Evolutionary conservation across 2,113 vertebrate species (phyloP), one percentile per base, ranked within the genome.

Genomic region (Thermophis baileyi): DNA sequence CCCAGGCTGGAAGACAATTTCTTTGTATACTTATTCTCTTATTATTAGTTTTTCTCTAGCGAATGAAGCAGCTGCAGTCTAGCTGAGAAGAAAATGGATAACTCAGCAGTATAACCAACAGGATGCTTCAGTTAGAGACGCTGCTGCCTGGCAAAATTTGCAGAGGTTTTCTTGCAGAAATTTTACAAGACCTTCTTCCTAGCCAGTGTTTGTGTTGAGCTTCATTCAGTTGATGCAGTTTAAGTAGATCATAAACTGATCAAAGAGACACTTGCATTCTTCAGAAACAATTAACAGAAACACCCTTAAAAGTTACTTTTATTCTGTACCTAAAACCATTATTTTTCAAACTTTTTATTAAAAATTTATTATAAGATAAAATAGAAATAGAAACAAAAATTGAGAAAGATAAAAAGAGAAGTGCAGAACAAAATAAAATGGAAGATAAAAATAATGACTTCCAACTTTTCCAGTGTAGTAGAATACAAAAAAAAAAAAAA

Each of bases 71-170:
- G 93, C 95, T 93, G 92, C 93, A 50, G 25, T 87, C 69, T 92
- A 35, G 69, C 94, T 93, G 95, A 54, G 93, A 95, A 92, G 91
- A 87, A 94, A 95, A 94, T 89, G 60, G 93, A 46, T 94, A 93
- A 91, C 81, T 87, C 88, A 49, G 51, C 22, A 8, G 22, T 51
- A 49, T 10, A 90, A 89, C 55, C 94, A 88, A 11, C 91, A 85
- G 89, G 93, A 69, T 88, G 90, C 94, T 92, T 40, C 53, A 51
- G 50, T 14, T 85, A 69, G 87, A 87, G 40, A 53, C 89, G 8
- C 49, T 49, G 90, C 93, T 91, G 86, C 91, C 55, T 63, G 90
- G 94, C 90, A 50, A 88, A n/a, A 91, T n/a, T 90, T 93, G 93
- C 92, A 89, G 69, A 40, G 1, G 8, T 3, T 74, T 86, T 89